Evolutionary conservation across 2,113 vertebrate species (phyloP).

Genomic region (Hyla sarda): DNA sequence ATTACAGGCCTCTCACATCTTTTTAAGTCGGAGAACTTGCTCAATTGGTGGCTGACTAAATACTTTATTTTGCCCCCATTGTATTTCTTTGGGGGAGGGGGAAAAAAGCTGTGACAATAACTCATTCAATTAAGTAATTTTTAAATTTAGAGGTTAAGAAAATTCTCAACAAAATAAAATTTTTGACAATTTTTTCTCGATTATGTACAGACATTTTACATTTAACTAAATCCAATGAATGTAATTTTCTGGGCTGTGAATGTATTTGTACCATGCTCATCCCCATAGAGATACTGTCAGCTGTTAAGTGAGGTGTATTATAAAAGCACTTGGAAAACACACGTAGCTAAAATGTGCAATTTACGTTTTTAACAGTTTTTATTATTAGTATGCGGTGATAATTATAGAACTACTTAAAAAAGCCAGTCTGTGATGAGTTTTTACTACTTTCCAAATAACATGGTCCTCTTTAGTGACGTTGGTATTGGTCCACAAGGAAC

Average conservation of each 20-base stretch:
- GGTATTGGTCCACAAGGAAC: conserved; percentile 27
- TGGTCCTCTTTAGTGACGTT: conserved; percentile 20
- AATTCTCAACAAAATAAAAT: background rate
- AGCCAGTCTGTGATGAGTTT: conserved; percentile 4
- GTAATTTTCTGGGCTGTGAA: background rate
- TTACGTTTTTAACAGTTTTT: conserved; percentile 37
- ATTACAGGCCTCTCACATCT: too few species aligned
- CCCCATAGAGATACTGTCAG: background rate
- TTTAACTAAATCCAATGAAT: background rate
- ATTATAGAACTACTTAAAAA: conserved; percentile 25
- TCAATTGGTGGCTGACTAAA: too few species aligned
- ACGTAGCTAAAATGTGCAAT: conserved; percentile 20
- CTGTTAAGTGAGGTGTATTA: background rate
- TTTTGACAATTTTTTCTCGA: background rate
- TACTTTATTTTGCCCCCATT: too few species aligned
- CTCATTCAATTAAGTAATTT: background rate
- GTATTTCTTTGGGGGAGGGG: background rate
- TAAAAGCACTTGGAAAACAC: background rate
- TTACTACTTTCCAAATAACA: conserved; percentile 23
- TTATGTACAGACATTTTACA: background rate
- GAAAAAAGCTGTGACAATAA: background rate
- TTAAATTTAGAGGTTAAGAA: too few species aligned
- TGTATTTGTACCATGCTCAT: background rate
- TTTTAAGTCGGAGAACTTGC: too few species aligned
- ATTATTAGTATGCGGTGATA: conserved; percentile 22